Base-by-base conservation (phyloP, 2,797 vertebrate species). In the Monodelphis domestica region DNA sequence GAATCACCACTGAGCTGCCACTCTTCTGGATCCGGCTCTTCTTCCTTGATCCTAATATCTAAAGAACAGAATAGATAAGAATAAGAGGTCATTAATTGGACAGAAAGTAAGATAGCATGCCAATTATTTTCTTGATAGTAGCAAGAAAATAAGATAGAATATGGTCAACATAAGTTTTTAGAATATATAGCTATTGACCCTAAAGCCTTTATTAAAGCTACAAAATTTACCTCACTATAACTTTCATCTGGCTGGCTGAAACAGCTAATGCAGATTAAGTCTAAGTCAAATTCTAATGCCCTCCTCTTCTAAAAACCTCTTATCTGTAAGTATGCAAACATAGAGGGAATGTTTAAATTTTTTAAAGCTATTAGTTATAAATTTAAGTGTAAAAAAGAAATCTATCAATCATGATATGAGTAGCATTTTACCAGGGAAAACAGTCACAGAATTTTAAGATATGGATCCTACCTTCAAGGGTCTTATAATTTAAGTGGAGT, bases 31-130 rank as follows among this genome's bases (percentile, higher is more conserved):
- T 99, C 99, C 78, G 99, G 99, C 97, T 99, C 99, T 98, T 99
- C 98, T 97, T 99, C 99, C 98, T 99, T 99, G 98, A 99, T 99
- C 97, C 99, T 99, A 98, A 99, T 99, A 98, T 99, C 99, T 99
- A 97, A 96, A 96, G 51, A 95, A 87, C 94, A 97, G 93, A 97
- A 96, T 93, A 97, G 96, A 97, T 78, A 96, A 24, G 94, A 53
- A 98, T 97, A 89, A 30, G 97, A 97, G 96, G 94, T 33, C 97
- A 93, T 92, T 93, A 95, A 98, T 51, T 98, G 96, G 93, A 95
- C 4, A 90, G 57, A 97, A 96, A 92, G 38, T 50, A 84, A 78
- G 5, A 94, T 0, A 96, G 90, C 84, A 95, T 91, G 94, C 97
- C 89, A 97, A 95, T 57, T 97, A 63, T 95, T 89, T 53, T 93